These are phyloP conservation scores for Mesodorylaimus sp. DNA, from an alignment of 2,888 invertebrate genomes.

Conservation along the genomic window DNA sequence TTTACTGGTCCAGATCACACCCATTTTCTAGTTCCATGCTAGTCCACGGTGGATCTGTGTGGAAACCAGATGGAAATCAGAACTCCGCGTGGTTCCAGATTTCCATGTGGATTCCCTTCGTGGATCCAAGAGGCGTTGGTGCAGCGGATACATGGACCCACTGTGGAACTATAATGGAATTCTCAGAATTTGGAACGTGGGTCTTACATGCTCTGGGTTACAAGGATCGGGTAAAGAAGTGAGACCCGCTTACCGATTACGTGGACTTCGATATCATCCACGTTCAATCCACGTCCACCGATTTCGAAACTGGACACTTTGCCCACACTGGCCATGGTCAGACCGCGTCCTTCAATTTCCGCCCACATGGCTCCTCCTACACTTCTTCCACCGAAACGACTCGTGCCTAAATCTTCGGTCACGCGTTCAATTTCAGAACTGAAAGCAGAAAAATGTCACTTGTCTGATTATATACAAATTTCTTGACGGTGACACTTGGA, in stretches of 20 bases:
- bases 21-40: no score
- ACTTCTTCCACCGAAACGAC: background rate
- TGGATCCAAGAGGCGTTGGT: no score
- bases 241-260: constrained; percentile 38
- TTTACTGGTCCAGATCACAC: no score
- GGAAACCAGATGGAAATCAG: no score
- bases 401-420: background rate
- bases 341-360: constrained; percentile 27
- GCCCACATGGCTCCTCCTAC: constrained; percentile 1
- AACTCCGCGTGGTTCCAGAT: no score
- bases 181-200: no score
- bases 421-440: constrained; percentile 3
- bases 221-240: background rate
- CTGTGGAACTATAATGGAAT: no score
- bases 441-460: no score
- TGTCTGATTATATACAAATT: no score
- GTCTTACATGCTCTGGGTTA: background rate
- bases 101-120: no score
- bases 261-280: constrained; percentile 41
- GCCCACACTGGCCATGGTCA: constrained; percentile 46
- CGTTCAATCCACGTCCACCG: constrained; percentile 39
- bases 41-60: no score
- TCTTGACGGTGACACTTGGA: constrained; percentile 13
- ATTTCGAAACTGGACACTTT: constrained; percentile 73
- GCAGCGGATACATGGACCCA: no score